Conservation (phyloP, 2,113 vertebrate genomes). For the Myiopsitta monachus region DNA sequence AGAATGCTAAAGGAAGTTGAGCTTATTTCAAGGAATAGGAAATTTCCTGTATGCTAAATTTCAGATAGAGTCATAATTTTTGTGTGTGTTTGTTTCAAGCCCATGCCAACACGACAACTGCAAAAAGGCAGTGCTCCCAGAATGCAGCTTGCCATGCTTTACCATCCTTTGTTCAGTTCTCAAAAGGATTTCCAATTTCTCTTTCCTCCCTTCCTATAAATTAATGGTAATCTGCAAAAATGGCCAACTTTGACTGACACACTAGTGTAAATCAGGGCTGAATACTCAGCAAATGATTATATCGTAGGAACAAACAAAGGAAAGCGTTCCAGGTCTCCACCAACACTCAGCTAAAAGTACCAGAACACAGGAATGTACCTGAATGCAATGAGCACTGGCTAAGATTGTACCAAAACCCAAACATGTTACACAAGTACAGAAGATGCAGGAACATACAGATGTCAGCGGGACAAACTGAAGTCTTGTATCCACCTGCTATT, state of each 20-base stretch:
- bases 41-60: neutral
- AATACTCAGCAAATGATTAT: neutral
- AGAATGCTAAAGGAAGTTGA: neutral
- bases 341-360: neutral
- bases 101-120: neutral
- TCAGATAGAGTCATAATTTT: neutral
- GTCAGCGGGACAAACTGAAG: neutral
- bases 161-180: neutral
- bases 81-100: neutral
- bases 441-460: neutral
- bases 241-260: neutral
- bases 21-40: neutral
- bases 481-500: neutral
- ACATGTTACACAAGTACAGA: neutral
- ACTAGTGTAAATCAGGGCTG: neutral
- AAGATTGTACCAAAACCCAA: neutral
- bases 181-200: neutral
- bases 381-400: neutral
- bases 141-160: neutral
- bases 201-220: neutral
- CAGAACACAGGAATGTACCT: neutral
- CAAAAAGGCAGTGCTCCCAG: neutral
- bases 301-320: neutral
- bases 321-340: neutral
- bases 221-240: neutral